Evolutionary conservation across 2,888 invertebrate species (phyloP).

Genomic region (Epirrhoe tristata): DNA sequence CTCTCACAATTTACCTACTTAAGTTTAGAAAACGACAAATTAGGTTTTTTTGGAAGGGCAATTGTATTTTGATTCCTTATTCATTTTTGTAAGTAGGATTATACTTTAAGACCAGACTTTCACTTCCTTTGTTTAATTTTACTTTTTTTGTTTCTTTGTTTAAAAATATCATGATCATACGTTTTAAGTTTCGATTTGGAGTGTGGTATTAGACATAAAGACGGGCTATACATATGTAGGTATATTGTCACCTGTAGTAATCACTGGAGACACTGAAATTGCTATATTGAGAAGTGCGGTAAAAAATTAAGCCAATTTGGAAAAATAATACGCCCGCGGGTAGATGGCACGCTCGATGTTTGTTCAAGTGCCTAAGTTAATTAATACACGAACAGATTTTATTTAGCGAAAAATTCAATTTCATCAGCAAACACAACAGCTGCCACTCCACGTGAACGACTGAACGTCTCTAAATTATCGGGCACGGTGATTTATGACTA

Average conservation of each 20-base stretch:
- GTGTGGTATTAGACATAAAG: not conserved
- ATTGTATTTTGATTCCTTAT: not conserved
- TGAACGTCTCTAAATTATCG: slow-evolving; percentile 50
- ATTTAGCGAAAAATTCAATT: slow-evolving; percentile 69
- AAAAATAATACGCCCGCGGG: slow-evolving; percentile 54
- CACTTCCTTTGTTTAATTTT: no score
- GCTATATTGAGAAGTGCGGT: slow-evolving; percentile 37
- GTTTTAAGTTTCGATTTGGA: not conserved
- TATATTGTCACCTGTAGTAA: not conserved
- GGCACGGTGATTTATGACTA: slow-evolving; percentile 50
- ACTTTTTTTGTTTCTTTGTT: no score
- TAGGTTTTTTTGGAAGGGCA: not conserved
- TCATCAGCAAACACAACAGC: slow-evolving; percentile 61
- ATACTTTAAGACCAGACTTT: no score
- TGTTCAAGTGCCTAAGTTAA: slow-evolving; percentile 64
- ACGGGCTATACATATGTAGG: not conserved
- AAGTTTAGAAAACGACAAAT: not conserved
- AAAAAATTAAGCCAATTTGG: slow-evolving; percentile 55
- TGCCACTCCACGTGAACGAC: slow-evolving; percentile 48
- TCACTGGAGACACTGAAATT: slow-evolving; percentile 26
- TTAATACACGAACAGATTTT: slow-evolving; percentile 66
- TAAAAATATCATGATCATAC: not conserved
- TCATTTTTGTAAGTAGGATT: no score
- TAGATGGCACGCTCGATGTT: slow-evolving; percentile 55
- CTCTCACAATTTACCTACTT: no score